phyloP scores from a whole-genome alignment of 2,888 invertebrate genomes.

The Sisyra nigra region DNA sequence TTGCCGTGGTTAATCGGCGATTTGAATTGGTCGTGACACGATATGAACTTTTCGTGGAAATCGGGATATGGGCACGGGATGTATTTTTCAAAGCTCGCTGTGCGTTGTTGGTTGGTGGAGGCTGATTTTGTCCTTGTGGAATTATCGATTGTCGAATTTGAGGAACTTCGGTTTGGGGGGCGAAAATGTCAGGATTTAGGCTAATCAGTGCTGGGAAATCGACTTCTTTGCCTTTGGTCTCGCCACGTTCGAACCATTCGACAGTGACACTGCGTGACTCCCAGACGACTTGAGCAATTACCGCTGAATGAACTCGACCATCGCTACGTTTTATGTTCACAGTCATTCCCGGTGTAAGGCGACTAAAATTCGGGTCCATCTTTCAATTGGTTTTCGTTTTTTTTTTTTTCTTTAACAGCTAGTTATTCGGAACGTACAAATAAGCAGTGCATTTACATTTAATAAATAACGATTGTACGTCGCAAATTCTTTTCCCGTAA shows the following conservation, averaged over 20 bases:
- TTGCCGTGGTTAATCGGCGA: not conserved
- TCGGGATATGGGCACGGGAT: conserved; percentile 5
- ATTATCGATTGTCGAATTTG: not conserved
- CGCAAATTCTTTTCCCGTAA: not conserved
- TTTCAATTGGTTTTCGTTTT: not conserved
- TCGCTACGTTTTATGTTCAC: conserved; percentile 73
- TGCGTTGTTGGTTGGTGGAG: conserved; percentile 8
- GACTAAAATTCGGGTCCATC: conserved; percentile 5
- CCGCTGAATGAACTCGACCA: conserved; percentile 78
- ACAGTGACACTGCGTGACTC: conserved; percentile 78
- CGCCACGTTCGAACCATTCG: conserved; percentile 93
- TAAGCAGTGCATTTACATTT: not conserved
- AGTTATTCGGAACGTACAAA: too few relatives aligned
- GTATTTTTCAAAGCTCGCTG: conserved; percentile 1
- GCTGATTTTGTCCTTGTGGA: conserved; percentile 14
- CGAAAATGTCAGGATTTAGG: conserved; percentile 61
- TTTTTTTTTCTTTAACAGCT: not conserved
- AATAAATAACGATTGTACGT: not conserved
- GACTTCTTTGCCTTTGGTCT: conserved; percentile 94
- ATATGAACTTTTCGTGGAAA: conserved; percentile 6
- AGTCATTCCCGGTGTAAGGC: conserved; percentile 48
- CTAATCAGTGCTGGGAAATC: conserved; percentile 73
- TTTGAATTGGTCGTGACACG: conserved; percentile 2
- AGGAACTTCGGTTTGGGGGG: conserved; percentile 22
- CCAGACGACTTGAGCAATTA: conserved; percentile 75